These are phyloP conservation scores for Metridium senile DNA, from an alignment of 92 coral and sea anemone genomes.

Conservation along the genomic window DNA sequence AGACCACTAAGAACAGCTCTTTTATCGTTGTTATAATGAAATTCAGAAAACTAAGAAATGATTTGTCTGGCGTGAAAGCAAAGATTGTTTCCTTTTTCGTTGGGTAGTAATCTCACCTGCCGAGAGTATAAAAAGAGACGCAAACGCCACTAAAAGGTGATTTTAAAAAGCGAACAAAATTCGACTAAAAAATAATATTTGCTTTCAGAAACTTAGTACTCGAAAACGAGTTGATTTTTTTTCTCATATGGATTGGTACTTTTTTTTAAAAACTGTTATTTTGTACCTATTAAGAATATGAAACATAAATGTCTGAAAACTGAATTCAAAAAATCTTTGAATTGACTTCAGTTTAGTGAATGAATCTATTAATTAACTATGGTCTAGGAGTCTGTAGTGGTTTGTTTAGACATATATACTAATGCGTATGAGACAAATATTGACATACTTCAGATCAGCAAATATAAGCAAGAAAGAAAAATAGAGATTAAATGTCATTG, in stretches of 20 bases:
- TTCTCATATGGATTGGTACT: neutral
- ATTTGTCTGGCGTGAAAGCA: neutral
- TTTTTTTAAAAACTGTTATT: too few species aligned
- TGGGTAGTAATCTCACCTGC: neutral
- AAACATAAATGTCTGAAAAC: too few species aligned
- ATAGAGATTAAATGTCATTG: too few species aligned
- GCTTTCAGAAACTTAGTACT: too few species aligned
- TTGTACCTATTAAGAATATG: neutral
- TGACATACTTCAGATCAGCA: too few species aligned
- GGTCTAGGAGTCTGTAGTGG: neutral
- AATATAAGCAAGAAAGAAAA: too few species aligned
- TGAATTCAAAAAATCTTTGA: too few species aligned
- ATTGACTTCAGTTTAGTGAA: neutral
- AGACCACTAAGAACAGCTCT: conserved; percentile 12
- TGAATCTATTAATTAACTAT: too few species aligned
- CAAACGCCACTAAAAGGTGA: neutral
- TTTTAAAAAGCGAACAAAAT: neutral
- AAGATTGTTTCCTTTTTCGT: neutral
- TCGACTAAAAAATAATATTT: too few species aligned
- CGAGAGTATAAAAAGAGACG: neutral
- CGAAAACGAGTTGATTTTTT: too few species aligned
- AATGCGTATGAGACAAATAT: neutral
- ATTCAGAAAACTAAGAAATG: neutral
- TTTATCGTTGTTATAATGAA: neutral
- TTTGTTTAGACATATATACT: neutral